Conservation (phyloP, 2,113 vertebrate genomes). For the Petroica traversi region DNA sequence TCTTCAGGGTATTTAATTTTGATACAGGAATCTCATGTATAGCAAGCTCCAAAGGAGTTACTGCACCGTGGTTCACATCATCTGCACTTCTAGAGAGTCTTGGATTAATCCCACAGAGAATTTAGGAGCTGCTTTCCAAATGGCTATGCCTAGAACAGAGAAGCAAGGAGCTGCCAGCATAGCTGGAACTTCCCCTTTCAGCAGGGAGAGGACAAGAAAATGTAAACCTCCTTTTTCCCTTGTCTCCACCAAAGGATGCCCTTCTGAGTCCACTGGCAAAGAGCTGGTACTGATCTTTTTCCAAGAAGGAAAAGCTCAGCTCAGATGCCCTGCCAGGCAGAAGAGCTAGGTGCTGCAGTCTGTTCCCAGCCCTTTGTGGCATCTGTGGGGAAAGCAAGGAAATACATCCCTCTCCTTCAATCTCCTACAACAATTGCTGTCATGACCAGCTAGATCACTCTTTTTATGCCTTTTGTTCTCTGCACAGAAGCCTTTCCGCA, state of each 20-base stretch:
- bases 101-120: neutral
- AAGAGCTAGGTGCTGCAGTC: neutral
- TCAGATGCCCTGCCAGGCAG: neutral
- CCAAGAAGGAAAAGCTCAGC: neutral
- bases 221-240: neutral
- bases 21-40: neutral
- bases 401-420: neutral
- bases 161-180: neutral
- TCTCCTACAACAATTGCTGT: neutral
- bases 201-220: neutral
- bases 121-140: neutral
- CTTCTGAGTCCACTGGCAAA: neutral
- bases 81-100: neutral
- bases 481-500: neutral
- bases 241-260: neutral
- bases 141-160: neutral
- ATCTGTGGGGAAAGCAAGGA: neutral
- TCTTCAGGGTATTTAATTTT: neutral
- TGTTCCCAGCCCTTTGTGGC: neutral
- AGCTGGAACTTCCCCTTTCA: neutral
- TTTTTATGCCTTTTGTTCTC: neutral
- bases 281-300: neutral
- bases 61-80: neutral
- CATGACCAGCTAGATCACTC: neutral
- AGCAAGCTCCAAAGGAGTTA: neutral